phyloP scores from a whole-genome alignment of 2,888 invertebrate species.

The Sclerodermus sp. region DNA sequence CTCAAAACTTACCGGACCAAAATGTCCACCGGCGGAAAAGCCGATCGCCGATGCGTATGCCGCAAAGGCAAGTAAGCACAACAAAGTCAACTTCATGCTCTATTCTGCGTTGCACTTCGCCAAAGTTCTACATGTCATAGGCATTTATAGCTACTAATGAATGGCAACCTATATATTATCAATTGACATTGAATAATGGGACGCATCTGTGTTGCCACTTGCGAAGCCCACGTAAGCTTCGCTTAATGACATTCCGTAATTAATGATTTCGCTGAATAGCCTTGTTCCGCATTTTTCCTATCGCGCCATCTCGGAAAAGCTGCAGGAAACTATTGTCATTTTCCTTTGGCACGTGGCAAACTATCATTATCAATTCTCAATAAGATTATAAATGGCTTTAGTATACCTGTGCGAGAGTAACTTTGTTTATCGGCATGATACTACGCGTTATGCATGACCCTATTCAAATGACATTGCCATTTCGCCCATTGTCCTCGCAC shows the following conservation, averaged over 20 bases:
- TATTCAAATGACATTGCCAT: no score
- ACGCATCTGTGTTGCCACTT: slow-evolving; percentile 27
- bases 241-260: slow-evolving; percentile 13
- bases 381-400: no score
- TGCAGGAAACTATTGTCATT: no score
- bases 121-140: not conserved
- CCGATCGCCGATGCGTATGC: slow-evolving; percentile 30
- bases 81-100: slow-evolving; percentile 12
- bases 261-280: slow-evolving; percentile 14
- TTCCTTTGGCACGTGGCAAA: no score
- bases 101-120: not conserved
- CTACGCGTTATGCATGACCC: no score
- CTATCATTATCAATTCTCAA: no score
- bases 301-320: no score
- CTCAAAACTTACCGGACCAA: slow-evolving; percentile 15
- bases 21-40: slow-evolving; percentile 23
- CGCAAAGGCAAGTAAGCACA: slow-evolving; percentile 30
- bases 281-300: slow-evolving; percentile 6
- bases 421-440: no score
- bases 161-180: slow-evolving; percentile 11
- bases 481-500: no score
- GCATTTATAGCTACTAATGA: slow-evolving; percentile 30
- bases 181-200: slow-evolving; percentile 23
- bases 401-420: no score
- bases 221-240: slow-evolving; percentile 1